A percentile compares a stretch with the other conserved stretches of the same genome.
phyloP scores from a whole-genome alignment of 2,888 invertebrate genomes.

The Margaritifera margaritifera region DNA sequence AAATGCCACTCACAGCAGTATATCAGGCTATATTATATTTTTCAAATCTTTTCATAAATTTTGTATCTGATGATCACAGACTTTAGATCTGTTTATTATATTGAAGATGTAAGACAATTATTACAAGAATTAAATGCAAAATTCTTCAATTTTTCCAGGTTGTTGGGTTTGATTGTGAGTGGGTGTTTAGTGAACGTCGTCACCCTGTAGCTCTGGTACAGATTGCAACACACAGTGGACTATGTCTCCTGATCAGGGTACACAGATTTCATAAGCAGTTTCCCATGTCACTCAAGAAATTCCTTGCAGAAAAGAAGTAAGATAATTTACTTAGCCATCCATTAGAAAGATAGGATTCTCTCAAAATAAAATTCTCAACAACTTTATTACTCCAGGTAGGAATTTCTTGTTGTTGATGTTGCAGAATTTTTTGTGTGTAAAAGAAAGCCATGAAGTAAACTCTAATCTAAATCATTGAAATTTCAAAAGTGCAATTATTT shows the following conservation, averaged over 20 bases:
- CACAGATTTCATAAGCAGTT: slow-evolving; percentile 77
- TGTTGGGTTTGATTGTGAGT: slow-evolving; percentile 88
- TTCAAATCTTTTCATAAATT: background rate
- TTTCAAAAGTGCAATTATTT: too few species aligned
- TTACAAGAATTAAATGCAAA: background rate
- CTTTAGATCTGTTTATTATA: background rate
- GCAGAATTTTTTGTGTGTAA: too few species aligned
- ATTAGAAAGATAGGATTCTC: slow-evolving; percentile 2
- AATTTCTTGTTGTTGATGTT: too few species aligned
- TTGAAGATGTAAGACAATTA: background rate
- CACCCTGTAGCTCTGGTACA: slow-evolving; percentile 83
- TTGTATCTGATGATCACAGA: background rate
- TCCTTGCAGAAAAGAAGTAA: slow-evolving; percentile 65
- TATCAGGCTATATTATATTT: too few species aligned
- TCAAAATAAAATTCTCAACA: background rate
- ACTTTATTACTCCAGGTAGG: background rate
- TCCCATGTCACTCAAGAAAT: slow-evolving; percentile 77
- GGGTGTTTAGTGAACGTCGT: slow-evolving; percentile 80
- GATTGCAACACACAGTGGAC: slow-evolving; percentile 81
- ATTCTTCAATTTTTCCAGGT: slow-evolving; percentile 67
- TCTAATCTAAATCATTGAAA: too few species aligned
- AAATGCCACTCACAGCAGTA: too few species aligned
- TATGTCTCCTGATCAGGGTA: slow-evolving; percentile 82
- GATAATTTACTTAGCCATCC: slow-evolving; percentile 56
- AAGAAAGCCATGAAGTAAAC: too few species aligned